phyloP scores from a whole-genome alignment of 2,888 invertebrate species.

The Diadegma fenestrale region DNA sequence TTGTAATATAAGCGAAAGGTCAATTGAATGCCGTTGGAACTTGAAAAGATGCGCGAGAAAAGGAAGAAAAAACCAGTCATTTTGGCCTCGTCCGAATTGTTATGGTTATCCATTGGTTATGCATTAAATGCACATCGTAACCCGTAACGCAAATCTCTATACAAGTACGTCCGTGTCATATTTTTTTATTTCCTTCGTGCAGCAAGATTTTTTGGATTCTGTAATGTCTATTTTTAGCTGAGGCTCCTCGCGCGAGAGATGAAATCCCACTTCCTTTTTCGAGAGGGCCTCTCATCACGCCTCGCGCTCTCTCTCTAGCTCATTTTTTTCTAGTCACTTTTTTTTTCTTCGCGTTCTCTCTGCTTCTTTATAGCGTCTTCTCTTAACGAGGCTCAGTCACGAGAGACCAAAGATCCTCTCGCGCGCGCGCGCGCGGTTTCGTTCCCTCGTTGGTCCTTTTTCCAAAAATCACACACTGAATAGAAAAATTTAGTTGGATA shows the following conservation, averaged over 20 bases:
- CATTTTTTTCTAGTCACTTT: slow-evolving; percentile 14
- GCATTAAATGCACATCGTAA: slow-evolving; percentile 55
- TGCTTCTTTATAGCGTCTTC: slow-evolving; percentile 28
- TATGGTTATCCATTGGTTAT: slow-evolving; percentile 39
- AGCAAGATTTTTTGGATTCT: slow-evolving; percentile 56
- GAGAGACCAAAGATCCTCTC: slow-evolving; percentile 63
- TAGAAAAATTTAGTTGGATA: too few relatives aligned
- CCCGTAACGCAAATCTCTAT: slow-evolving; percentile 3
- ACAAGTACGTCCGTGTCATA: slow-evolving; percentile 5
- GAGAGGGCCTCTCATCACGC: slow-evolving; percentile 49
- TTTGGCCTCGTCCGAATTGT: slow-evolving; percentile 50
- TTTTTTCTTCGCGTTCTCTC: slow-evolving; percentile 8
- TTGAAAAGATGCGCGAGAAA: slow-evolving; percentile 11
- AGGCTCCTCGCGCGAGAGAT: slow-evolving; percentile 21
- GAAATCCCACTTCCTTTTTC: slow-evolving; percentile 62
- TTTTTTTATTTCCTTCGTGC: slow-evolving; percentile 29
- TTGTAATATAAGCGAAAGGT: slow-evolving; percentile 61
- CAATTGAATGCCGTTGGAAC: slow-evolving; percentile 50
- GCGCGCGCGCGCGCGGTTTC: slow-evolving; percentile 25
- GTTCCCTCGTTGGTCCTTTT: slow-evolving; percentile 34
- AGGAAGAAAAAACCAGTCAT: slow-evolving; percentile 50
- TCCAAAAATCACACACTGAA: slow-evolving; percentile 23
- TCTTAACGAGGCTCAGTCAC: slow-evolving; percentile 69
- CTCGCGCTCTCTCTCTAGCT: slow-evolving; percentile 14
- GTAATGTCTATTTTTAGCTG: slow-evolving; percentile 67